Percentiles rank a stretch among this genome's conserved stretches.
Evolutionary conservation across 92 coral and sea anemone genomes (phyloP).

Genomic region (Diadumene lineata): DNA sequence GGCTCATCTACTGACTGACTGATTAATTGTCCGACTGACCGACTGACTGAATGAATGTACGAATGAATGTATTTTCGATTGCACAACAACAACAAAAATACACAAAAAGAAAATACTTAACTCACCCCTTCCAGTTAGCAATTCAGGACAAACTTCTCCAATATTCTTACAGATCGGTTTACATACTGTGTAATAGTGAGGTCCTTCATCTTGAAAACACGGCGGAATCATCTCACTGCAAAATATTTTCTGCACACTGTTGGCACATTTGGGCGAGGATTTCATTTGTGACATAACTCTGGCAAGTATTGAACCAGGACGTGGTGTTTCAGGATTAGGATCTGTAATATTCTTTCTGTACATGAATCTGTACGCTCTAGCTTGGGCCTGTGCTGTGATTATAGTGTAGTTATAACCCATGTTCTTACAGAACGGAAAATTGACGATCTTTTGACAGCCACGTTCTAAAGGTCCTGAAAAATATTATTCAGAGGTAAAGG

Average conservation of each 20-base stretch:
- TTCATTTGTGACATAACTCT: slow-evolving; percentile 14
- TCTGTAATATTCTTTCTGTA: slow-evolving; percentile 36
- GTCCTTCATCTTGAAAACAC: slow-evolving; percentile 34
- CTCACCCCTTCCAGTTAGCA: slow-evolving; percentile 4
- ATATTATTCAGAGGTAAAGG: neutral
- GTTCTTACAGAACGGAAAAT: slow-evolving; percentile 30
- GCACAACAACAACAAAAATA: too few relatives aligned
- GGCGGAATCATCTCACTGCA: slow-evolving; percentile 24
- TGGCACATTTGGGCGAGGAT: slow-evolving; percentile 22
- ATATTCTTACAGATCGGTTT: slow-evolving; percentile 18
- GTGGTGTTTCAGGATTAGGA: slow-evolving; percentile 7
- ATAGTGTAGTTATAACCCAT: slow-evolving; percentile 33
- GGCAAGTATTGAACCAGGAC: slow-evolving; percentile 21
- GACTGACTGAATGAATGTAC: too few relatives aligned
- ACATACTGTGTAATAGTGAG: slow-evolving; percentile 30
- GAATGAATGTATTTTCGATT: too few relatives aligned
- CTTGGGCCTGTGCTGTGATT: slow-evolving; percentile 3
- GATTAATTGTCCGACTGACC: too few relatives aligned
- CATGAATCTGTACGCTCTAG: slow-evolving; percentile 7
- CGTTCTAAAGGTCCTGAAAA: slow-evolving; percentile 34
- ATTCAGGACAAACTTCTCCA: slow-evolving; percentile 25
- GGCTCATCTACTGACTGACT: too few relatives aligned
- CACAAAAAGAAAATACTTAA: too few relatives aligned
- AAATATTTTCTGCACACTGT: slow-evolving; percentile 16
- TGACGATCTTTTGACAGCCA: slow-evolving; percentile 26